These are phyloP conservation scores for Alces alces DNA, from an alignment of 2,113 vertebrate species.

Conservation along the genomic window DNA sequence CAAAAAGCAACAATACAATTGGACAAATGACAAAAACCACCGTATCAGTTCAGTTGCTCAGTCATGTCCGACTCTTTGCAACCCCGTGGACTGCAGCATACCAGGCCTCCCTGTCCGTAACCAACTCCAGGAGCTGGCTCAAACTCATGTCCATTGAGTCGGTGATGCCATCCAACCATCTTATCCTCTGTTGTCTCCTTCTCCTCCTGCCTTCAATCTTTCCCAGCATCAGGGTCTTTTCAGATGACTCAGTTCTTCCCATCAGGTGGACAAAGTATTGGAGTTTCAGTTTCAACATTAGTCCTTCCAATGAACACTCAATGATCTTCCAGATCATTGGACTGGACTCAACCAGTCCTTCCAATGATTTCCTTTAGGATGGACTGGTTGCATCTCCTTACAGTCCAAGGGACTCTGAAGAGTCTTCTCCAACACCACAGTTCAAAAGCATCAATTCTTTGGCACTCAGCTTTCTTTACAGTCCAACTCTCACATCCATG, in stretches of 20 bases:
- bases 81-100: accelerated
- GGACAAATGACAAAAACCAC: background rate
- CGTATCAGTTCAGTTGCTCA: background rate
- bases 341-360: background rate
- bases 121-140: accelerated
- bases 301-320: background rate
- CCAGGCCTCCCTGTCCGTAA: background rate
- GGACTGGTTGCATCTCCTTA: background rate
- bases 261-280: background rate
- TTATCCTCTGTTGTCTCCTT: background rate
- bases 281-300: background rate
- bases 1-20: background rate
- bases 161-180: background rate
- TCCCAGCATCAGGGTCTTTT: background rate
- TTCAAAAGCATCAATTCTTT: background rate
- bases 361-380: background rate
- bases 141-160: background rate
- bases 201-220: background rate
- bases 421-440: background rate
- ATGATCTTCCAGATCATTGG: too few species aligned
- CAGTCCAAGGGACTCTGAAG: background rate
- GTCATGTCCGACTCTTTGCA: background rate
- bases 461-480: background rate
- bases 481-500: background rate
- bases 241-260: background rate